Percentiles rank a stretch among this genome's conserved stretches.
Evolutionary conservation across 2,797 vertebrate species (phyloP).

Genomic region (Urocyon cinereoargenteus): DNA sequence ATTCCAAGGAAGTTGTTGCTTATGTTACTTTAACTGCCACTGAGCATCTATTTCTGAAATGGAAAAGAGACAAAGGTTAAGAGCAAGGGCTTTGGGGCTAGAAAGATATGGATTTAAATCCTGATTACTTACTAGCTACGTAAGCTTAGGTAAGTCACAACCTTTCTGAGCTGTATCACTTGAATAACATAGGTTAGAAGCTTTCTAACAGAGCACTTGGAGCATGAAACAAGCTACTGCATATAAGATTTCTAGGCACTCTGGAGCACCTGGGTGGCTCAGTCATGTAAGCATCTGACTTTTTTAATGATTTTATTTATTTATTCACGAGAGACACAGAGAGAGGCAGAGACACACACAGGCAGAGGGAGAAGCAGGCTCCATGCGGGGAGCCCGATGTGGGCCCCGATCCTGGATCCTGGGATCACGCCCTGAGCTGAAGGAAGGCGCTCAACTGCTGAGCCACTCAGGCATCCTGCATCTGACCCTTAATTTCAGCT

Average conservation of each 20-base stretch:
- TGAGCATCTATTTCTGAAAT: background rate
- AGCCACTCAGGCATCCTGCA: too few relatives aligned
- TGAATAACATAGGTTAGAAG: slow-evolving; percentile 44
- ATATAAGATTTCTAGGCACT: background rate
- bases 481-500: background rate
- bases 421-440: too few relatives aligned
- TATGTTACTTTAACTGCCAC: slow-evolving; percentile 55
- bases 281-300: background rate
- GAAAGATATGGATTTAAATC: background rate
- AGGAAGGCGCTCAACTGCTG: too few relatives aligned
- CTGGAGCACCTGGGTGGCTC: background rate
- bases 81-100: background rate
- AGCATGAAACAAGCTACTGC: background rate
- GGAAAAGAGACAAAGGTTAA: slow-evolving; percentile 34
- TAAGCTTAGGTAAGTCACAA: background rate
- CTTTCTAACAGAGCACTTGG: background rate
- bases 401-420: too few relatives aligned
- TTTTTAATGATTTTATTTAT: too few relatives aligned
- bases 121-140: background rate
- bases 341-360: too few relatives aligned
- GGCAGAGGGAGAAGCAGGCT: too few relatives aligned
- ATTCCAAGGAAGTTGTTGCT: slow-evolving; percentile 26
- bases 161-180: background rate
- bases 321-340: too few relatives aligned
- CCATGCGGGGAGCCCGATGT: too few relatives aligned